Percentiles rank a stretch among this genome's conserved stretches.
These are phyloP conservation scores for Nycticorax nycticorax DNA, from an alignment of 2,113 vertebrate genomes.

Conservation along the genomic window DNA sequence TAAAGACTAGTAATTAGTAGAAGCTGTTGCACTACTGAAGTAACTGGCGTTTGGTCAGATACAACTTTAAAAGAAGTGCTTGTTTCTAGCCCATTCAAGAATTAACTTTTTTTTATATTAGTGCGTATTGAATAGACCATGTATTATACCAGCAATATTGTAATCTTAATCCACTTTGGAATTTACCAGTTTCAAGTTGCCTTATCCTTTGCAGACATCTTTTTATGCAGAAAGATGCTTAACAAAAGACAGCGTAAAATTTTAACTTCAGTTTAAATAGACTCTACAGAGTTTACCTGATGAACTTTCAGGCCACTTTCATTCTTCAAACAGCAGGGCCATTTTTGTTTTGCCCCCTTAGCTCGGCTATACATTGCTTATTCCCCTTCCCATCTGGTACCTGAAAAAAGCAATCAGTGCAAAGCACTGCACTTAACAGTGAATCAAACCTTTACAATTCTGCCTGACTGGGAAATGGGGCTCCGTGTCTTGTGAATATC, in stretches of 20 bases:
- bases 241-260: background rate
- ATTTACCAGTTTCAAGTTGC: background rate
- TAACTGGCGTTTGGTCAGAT: background rate
- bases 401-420: background rate
- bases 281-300: background rate
- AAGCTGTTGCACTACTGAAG: background rate
- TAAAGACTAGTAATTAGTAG: background rate
- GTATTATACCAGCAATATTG: background rate
- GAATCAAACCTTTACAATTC: background rate
- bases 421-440: background rate
- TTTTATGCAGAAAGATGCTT: background rate
- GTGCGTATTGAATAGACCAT: background rate
- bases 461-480: background rate
- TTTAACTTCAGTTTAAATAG: background rate
- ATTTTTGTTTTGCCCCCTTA: background rate
- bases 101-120: background rate
- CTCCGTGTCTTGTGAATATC: background rate
- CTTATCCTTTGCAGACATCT: background rate
- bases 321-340: background rate
- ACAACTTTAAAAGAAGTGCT: background rate
- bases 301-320: background rate
- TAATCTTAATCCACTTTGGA: background rate
- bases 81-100: background rate
- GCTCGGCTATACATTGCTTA: background rate
- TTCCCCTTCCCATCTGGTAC: background rate